Evolutionary conservation across 64 coral and sea anemone genomes (phyloP).

Genomic region (Montipora sp.): DNA sequence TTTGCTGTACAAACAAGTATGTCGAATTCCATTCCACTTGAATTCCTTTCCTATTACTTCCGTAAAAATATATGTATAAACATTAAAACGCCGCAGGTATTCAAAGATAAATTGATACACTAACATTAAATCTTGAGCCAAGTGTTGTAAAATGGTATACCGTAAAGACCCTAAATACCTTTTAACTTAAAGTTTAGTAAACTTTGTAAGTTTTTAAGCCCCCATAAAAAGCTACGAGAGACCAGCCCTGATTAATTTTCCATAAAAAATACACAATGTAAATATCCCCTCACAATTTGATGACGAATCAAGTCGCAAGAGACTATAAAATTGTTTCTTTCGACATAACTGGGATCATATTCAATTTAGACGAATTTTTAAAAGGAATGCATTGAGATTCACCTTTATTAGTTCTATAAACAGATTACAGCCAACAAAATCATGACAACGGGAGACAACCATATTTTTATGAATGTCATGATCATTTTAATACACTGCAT

Average conservation of each 20-base stretch:
- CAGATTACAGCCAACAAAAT: background rate
- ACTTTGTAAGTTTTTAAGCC: too few relatives aligned
- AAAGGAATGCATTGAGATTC: background rate
- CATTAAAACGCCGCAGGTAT: too few relatives aligned
- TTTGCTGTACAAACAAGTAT: background rate
- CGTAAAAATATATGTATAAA: too few relatives aligned
- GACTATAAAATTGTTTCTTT: too few relatives aligned
- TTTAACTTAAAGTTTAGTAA: too few relatives aligned
- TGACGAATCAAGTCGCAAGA: background rate
- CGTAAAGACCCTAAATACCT: too few relatives aligned
- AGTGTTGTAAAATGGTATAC: too few relatives aligned
- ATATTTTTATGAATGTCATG: background rate
- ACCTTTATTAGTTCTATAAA: conserved; percentile 3
- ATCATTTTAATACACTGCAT: background rate
- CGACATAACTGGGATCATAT: too few relatives aligned
- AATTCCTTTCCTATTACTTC: background rate
- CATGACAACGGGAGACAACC: background rate
- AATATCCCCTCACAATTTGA: background rate
- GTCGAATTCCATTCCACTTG: background rate
- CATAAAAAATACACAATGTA: background rate
- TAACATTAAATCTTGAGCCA: too few relatives aligned
- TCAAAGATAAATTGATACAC: too few relatives aligned
- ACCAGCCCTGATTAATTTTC: background rate
- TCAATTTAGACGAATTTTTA: background rate
- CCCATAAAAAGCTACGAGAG: too few relatives aligned